A percentile compares a stretch with the other conserved stretches of the same genome.
Evolutionary conservation across 2,797 vertebrate species (phyloP).

Genomic region (Acrossocheilus fasciatus): DNA sequence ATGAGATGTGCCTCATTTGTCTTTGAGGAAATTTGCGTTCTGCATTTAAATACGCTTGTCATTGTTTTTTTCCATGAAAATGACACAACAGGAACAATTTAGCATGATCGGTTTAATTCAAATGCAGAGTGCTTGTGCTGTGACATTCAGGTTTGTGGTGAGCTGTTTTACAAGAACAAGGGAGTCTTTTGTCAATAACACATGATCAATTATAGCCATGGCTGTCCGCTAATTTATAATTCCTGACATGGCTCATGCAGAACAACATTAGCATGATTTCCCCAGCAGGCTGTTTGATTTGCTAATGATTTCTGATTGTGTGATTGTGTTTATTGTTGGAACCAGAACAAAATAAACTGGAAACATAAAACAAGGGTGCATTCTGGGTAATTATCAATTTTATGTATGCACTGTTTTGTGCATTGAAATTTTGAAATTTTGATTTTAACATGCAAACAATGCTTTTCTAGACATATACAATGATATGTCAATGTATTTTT

Average conservation of each 20-base stretch:
- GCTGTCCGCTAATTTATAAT: background rate
- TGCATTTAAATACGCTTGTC: background rate
- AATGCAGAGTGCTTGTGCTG: conserved; percentile 17
- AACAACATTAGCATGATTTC: conserved; percentile 15
- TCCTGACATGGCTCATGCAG: background rate
- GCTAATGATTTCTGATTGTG: conserved; percentile 31
- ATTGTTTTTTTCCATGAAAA: background rate
- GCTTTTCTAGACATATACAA: background rate
- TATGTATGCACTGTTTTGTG: background rate
- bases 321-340: background rate
- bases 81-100: conserved; percentile 2
- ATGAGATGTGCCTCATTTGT: conserved; percentile 26
- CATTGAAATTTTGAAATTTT: too few species aligned
- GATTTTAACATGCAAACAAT: background rate
- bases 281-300: conserved; percentile 7
- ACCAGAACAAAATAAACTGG: background rate
- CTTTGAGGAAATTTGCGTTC: conserved; percentile 12
- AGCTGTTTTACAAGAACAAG: conserved; percentile 5
- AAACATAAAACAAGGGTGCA: background rate
- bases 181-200: background rate
- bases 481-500: background rate
- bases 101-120: conserved; percentile 9
- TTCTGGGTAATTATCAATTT: background rate
- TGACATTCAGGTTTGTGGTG: background rate
- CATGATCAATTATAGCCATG: background rate